Conservation (phyloP, 1,140 invertebrate species). For the Papilio polytes region DNA sequence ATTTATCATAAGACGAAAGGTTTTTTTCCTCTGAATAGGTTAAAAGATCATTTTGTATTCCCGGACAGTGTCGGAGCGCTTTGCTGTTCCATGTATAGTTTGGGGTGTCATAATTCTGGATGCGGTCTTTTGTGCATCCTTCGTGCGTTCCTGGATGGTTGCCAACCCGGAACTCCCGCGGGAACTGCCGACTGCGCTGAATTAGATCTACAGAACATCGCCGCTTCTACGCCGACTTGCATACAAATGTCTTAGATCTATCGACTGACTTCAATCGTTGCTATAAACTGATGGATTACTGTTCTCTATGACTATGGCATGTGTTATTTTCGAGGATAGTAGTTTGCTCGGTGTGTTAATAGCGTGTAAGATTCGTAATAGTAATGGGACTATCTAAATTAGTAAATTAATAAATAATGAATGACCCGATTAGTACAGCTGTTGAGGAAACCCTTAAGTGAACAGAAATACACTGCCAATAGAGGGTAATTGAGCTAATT, state of each 20-base stretch:
- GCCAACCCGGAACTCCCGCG: constrained; percentile 43
- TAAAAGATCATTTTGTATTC: constrained; percentile 6
- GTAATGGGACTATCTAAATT: neutral
- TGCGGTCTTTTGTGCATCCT: constrained; percentile 55
- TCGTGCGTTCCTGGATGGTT: constrained; percentile 48
- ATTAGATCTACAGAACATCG: constrained; percentile 30
- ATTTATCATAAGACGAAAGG: neutral
- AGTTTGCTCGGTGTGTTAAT: neutral
- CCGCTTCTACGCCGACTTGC: neutral
- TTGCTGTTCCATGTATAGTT: constrained; percentile 49
- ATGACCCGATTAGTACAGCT: constrained; percentile 10
- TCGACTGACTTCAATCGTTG: constrained; percentile 3
- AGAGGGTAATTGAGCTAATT: constrained; percentile 23
- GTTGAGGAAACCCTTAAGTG: constrained; percentile 11
- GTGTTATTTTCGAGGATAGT: neutral
- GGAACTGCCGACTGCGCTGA: constrained; percentile 37
- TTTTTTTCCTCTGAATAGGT: neutral
- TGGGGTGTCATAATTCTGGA: constrained; percentile 57
- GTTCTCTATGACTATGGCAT: too few species aligned
- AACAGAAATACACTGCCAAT: constrained; percentile 6
- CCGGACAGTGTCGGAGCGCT: neutral
- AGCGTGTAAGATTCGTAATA: neutral
- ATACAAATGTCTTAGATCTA: neutral
- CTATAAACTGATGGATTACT: neutral
- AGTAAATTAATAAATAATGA: neutral